phyloP scores from a whole-genome alignment of 2,797 vertebrate genomes.

The Lithobates pipiens region DNA sequence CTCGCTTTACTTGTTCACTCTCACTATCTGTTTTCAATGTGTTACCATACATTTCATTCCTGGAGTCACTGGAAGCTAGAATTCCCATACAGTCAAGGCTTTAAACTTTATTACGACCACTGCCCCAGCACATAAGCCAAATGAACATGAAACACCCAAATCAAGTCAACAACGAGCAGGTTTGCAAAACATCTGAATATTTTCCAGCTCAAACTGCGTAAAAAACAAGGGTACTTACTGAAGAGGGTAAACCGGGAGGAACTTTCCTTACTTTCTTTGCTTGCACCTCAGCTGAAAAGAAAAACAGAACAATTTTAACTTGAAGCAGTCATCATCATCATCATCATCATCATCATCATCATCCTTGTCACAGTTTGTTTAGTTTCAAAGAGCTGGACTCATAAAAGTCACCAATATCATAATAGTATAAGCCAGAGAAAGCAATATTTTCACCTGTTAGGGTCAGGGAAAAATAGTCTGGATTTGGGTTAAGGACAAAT shows the following conservation, averaged over 20 bases:
- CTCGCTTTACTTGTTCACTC: too few relatives aligned
- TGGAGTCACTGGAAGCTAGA: not conserved
- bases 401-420: too few relatives aligned
- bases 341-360: too few relatives aligned
- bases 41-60: too few relatives aligned
- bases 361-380: too few relatives aligned
- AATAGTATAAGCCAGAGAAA: too few relatives aligned
- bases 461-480: too few relatives aligned
- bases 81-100: not conserved
- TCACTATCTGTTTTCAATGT: too few relatives aligned
- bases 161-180: not conserved
- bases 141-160: not conserved
- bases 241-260: conserved; percentile 95
- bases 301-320: not conserved
- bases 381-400: too few relatives aligned
- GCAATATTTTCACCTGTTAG: too few relatives aligned
- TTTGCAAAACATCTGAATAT: not conserved
- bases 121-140: not conserved
- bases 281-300: conserved; percentile 83
- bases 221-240: conserved; percentile 83
- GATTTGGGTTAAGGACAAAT: too few relatives aligned
- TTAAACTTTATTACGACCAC: not conserved
- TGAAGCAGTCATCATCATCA: too few relatives aligned
- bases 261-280: conserved; percentile 97
- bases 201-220: not conserved